These are phyloP conservation scores for Machimus rusticus DNA, from an alignment of 2,888 invertebrate genomes.

Conservation along the genomic window DNA sequence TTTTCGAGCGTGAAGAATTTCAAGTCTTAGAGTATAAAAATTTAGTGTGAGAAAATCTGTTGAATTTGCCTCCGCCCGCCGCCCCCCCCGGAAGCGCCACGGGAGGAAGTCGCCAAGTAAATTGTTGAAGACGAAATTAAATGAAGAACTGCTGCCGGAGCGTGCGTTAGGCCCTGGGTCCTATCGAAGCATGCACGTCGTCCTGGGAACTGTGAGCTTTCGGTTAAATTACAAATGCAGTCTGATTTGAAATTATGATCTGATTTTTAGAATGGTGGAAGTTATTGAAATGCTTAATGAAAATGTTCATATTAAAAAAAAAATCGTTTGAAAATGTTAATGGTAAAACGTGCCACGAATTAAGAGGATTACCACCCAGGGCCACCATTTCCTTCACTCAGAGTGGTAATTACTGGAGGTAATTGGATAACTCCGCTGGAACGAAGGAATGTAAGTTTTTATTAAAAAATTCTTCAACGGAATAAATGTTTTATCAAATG, in stretches of 20 bases:
- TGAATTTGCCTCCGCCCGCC: background rate
- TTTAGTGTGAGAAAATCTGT: background rate
- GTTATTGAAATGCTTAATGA: background rate
- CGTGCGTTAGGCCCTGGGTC: background rate
- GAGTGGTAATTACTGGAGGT: background rate
- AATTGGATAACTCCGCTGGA: background rate
- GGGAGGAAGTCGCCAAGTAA: background rate
- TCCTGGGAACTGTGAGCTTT: conserved; percentile 25
- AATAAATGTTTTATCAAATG: background rate
- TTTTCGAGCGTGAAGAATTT: conserved; percentile 14
- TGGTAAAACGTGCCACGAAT: background rate
- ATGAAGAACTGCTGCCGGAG: background rate
- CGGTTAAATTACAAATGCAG: background rate
- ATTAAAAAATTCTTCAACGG: background rate
- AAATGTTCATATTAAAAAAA: background rate
- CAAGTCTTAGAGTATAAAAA: background rate
- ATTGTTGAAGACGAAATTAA: background rate
- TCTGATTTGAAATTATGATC: background rate
- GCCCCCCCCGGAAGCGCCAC: no score
- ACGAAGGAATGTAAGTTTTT: background rate
- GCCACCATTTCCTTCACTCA: background rate
- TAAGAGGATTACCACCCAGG: background rate
- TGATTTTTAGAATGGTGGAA: background rate
- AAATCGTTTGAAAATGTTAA: background rate
- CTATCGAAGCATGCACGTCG: background rate